These are phyloP conservation scores for Zaprionus inermis DNA, from an alignment of 1,140 invertebrate genomes.

Conservation along the genomic window DNA sequence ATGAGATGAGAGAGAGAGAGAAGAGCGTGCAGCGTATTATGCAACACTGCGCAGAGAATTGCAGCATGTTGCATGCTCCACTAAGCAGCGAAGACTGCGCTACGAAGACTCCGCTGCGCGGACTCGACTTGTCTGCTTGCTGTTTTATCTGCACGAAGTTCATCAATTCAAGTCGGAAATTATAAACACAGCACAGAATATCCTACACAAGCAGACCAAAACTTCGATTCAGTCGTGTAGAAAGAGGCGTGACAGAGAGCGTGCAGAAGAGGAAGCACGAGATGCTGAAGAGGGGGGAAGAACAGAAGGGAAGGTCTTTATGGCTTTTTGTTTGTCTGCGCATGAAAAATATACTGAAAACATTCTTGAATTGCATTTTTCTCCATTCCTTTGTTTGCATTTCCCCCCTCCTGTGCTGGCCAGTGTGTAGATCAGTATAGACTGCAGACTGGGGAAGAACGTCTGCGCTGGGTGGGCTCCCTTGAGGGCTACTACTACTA, in stretches of 20 bases:
- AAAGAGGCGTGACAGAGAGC: constrained; percentile 57
- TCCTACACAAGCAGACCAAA: constrained; percentile 45
- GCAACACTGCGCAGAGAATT: constrained; percentile 5
- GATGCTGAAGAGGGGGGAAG: neutral
- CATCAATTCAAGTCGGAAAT: constrained; percentile 75
- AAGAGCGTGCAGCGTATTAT: neutral
- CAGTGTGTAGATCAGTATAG: neutral
- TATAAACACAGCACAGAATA: constrained; percentile 58
- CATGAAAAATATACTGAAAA: constrained; percentile 24
- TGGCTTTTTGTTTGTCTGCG: constrained; percentile 53
- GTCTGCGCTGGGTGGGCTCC: constrained; percentile 32
- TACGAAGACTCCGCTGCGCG: neutral
- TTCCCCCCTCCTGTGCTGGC: constrained; percentile 11
- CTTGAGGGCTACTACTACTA: constrained; percentile 9
- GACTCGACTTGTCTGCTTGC: neutral
- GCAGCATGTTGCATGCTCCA: constrained; percentile 58
- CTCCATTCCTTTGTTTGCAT: constrained; percentile 48
- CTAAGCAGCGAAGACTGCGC: constrained; percentile 48
- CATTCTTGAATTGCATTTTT: constrained; percentile 42
- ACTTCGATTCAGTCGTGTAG: constrained; percentile 66
- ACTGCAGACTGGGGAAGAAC: constrained; percentile 5
- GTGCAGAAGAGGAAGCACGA: neutral
- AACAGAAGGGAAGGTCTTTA: constrained; percentile 42
- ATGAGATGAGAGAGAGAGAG: neutral
- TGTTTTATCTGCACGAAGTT: constrained; percentile 73